A percentile compares a stretch with the other conserved stretches of the same genome.
These are phyloP conservation scores for Seriola quinqueradiata DNA, from an alignment of 2,113 vertebrate genomes.

Conservation along the genomic window DNA sequence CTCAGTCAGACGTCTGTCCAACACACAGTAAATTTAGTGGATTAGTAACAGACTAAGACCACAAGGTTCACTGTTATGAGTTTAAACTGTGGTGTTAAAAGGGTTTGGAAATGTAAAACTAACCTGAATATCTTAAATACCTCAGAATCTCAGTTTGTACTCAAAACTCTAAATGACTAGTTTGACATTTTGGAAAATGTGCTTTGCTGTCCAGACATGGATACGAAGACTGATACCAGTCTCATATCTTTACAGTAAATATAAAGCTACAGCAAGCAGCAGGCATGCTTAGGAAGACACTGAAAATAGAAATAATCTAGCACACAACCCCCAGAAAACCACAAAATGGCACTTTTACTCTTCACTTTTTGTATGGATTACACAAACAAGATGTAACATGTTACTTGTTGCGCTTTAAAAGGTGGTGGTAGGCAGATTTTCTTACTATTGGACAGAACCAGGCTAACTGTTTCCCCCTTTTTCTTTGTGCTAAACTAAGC, in stretches of 20 bases:
- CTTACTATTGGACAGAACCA: too few relatives aligned
- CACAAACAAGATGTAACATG: too few relatives aligned
- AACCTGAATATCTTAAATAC: not conserved
- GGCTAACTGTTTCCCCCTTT: too few relatives aligned
- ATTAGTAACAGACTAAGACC: conserved; percentile 2
- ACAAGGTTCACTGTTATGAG: not conserved
- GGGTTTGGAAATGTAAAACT: not conserved
- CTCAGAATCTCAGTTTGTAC: not conserved
- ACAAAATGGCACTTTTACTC: not conserved
- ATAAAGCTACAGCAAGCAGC: not conserved
- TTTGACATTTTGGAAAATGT: not conserved
- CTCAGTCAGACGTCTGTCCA: not conserved
- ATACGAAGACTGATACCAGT: not conserved
- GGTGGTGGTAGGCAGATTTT: too few relatives aligned
- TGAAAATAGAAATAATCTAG: not conserved
- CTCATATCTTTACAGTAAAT: not conserved
- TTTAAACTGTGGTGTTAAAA: not conserved
- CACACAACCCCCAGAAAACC: not conserved
- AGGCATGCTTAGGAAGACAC: too few relatives aligned
- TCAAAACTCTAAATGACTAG: not conserved
- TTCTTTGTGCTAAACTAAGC: too few relatives aligned
- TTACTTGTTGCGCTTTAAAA: too few relatives aligned
- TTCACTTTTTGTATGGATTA: not conserved
- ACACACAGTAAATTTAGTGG: not conserved
- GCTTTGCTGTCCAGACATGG: not conserved